phyloP scores from a whole-genome alignment of 2,888 invertebrate species.

The Harpalus rubripes region DNA sequence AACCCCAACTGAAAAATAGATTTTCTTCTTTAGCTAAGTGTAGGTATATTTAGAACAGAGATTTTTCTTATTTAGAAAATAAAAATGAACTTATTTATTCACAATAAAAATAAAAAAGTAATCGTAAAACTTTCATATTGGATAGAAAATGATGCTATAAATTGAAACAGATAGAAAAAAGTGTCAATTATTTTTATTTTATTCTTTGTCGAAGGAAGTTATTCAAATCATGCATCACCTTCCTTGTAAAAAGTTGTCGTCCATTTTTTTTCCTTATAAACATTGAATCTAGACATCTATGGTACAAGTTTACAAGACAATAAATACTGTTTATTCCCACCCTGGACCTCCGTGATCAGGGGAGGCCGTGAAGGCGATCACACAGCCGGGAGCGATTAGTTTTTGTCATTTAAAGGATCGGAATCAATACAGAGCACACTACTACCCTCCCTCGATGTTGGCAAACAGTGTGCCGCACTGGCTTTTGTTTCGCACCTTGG shows the following conservation, averaged over 20 bases:
- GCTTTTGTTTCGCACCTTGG: conserved; percentile 54
- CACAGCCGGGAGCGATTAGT: conserved; percentile 63
- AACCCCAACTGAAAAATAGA: too few species aligned
- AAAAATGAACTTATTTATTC: too few species aligned
- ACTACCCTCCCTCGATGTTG: conserved; percentile 21
- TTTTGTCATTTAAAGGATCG: conserved; percentile 61
- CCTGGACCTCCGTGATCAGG: background rate
- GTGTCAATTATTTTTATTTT: too few species aligned
- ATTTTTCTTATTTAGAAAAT: too few species aligned
- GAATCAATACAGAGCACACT: conserved; percentile 56
- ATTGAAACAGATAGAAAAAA: too few species aligned
- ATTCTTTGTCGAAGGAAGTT: too few species aligned
- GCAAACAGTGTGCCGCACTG: conserved; percentile 24
- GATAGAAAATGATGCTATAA: too few species aligned
- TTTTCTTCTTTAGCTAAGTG: too few species aligned
- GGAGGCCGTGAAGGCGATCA: conserved; percentile 30
- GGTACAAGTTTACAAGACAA: background rate
- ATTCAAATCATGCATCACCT: too few species aligned
- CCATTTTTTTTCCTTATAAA: background rate
- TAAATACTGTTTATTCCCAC: background rate
- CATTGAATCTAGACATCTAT: background rate
- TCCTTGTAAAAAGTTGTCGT: background rate
- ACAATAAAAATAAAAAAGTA: too few species aligned
- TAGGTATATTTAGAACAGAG: too few species aligned
- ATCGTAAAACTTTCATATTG: too few species aligned